Evolutionary conservation across 2,888 invertebrate species (phyloP), one percentile per base, ranked within the genome.

Genomic region (Philopedon plagiatum): DNA sequence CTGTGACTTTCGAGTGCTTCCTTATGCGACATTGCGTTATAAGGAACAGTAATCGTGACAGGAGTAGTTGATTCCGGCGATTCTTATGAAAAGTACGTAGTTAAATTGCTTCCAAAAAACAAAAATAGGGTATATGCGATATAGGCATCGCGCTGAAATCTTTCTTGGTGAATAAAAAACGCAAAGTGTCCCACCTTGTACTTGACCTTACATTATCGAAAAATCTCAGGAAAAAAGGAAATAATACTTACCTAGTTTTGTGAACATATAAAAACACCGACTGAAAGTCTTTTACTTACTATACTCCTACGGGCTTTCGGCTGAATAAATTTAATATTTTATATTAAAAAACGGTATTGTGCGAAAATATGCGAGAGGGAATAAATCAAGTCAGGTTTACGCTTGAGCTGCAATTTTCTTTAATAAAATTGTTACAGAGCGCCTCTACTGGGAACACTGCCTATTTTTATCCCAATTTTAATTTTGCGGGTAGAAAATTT

Each of bases 331-430:
- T 46, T 46, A 46, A 46, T 46, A 46, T 46, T 46, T 46, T 46
- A 46, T 46, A 46, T 46, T 46, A 46, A 46, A 46, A 46, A 46
- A 46, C 46, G 46, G 46, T 46, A 46, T 46, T 46, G 46, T 46
- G 46, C 21, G 21, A 46, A 46, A 46, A 46, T 46, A 46, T 46
- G 46, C 46, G 46, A 46, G 44, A 44, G 21, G 46, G 46, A 23
- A 46, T 46, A 46, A 46, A 46, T 46, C 46, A 46, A 46, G 46
- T 46, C 46, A 46, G 46, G 23, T 46, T 46, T 46, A 46, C 46
- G 46, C 46, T 46, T 46, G 46, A 46, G 46, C 46, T 46, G 46
- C 46, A 46, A 46, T 46, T 46, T 46, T 46, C 46, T 46, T 46
- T 46, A 46, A 46, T 46, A 46, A 46, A 46, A 46, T 46, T 46